phyloP scores from a whole-genome alignment of 2,888 invertebrate species.

The Parnassius mnemosyne region DNA sequence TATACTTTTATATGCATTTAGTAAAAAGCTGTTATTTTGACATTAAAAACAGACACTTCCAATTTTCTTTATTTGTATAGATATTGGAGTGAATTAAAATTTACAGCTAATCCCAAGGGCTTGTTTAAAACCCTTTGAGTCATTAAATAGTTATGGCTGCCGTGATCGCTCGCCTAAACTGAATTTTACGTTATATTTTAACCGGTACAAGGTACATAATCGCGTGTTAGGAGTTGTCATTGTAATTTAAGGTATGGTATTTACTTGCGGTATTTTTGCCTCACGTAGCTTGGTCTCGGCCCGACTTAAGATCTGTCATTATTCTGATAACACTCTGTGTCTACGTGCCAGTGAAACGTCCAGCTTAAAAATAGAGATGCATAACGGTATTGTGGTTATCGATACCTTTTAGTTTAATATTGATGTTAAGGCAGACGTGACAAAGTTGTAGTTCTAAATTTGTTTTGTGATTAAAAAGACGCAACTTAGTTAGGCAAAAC shows the following conservation, averaged over 20 bases:
- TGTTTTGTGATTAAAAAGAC: no score
- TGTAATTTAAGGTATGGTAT: conserved; percentile 28
- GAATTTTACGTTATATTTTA: conserved; percentile 10
- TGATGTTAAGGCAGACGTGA: not conserved
- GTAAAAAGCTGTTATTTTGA: no score
- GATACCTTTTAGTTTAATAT: conserved; percentile 35
- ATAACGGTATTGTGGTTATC: conserved; percentile 30
- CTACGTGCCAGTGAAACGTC: conserved; percentile 65
- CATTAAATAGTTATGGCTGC: not conserved
- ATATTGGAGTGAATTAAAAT: not conserved
- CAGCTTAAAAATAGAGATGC: conserved; percentile 50
- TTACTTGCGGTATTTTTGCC: conserved; percentile 63
- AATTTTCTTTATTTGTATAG: no score
- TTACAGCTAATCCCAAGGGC: conserved; percentile 6
- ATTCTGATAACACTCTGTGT: conserved; percentile 73
- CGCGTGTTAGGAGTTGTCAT: conserved; percentile 18
- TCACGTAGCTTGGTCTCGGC: conserved; percentile 64
- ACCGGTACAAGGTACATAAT: conserved; percentile 9
- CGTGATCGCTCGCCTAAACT: not conserved
- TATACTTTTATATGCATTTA: no score
- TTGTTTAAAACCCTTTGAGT: conserved; percentile 12
- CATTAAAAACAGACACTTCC: no score
- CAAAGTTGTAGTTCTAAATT: not conserved
- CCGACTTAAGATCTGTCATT: conserved; percentile 74
- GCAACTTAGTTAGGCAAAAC: no score